Evolutionary conservation across 1,140 invertebrate genomes (phyloP).

Genomic region (Panagrolaimus sp.): DNA sequence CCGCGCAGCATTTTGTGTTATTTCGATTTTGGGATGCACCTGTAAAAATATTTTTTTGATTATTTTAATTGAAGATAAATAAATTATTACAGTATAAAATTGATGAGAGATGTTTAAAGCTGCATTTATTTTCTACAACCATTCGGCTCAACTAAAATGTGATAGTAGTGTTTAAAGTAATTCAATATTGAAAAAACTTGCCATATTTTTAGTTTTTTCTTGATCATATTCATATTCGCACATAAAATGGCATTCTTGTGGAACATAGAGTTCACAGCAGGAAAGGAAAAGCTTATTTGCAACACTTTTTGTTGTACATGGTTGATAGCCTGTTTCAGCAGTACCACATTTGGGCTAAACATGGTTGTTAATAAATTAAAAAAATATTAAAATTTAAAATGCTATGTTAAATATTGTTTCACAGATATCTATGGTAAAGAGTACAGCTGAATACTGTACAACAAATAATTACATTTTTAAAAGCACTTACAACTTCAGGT

Average conservation of each 20-base stretch:
- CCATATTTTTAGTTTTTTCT: slow-evolving; percentile 24
- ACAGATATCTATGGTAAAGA: no score
- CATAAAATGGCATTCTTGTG: slow-evolving; percentile 28
- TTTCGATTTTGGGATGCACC: slow-evolving; percentile 31
- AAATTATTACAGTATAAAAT: slow-evolving; percentile 34
- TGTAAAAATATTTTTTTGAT: no score
- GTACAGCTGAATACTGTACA: slow-evolving; percentile 12
- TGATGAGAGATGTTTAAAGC: slow-evolving; percentile 22
- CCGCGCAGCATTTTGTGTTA: slow-evolving; percentile 24
- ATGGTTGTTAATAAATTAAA: no score
- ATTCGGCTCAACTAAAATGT: slow-evolving; percentile 27
- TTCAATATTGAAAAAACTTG: not conserved
- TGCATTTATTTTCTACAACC: slow-evolving; percentile 18
- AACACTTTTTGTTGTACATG: slow-evolving; percentile 26
- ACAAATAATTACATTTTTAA: not conserved
- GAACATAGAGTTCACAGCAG: slow-evolving; percentile 30
- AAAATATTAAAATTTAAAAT: no score
- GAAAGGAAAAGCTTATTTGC: slow-evolving; percentile 28
- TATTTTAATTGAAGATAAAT: no score
- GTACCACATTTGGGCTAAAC: slow-evolving; percentile 33
- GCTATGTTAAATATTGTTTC: no score
- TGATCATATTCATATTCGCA: slow-evolving; percentile 33
- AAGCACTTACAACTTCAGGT: not conserved
- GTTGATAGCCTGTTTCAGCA: slow-evolving; percentile 26
- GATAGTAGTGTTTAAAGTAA: no score